These are phyloP conservation scores for Eudemis profundana DNA, from an alignment of 2,888 invertebrate genomes.

Conservation along the genomic window DNA sequence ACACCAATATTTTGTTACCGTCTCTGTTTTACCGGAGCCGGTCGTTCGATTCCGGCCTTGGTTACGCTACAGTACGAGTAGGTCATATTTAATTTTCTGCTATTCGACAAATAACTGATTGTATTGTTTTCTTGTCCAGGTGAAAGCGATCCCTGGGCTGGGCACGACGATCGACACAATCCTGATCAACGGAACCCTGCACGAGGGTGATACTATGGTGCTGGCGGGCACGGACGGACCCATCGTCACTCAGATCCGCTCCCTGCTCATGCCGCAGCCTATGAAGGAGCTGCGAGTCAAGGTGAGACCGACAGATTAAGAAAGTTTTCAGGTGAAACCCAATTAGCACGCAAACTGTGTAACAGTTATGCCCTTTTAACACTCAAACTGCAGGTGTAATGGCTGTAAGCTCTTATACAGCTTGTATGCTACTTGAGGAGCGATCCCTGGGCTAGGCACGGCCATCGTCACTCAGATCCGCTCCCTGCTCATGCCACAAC, in stretches of 20 bases:
- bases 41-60: too few species aligned
- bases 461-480: slow-evolving; percentile 99
- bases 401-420: too few species aligned
- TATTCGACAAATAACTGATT: too few species aligned
- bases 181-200: slow-evolving; percentile 97
- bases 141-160: slow-evolving; percentile 98
- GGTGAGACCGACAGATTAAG: slow-evolving; percentile 71
- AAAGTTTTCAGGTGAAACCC: too few species aligned
- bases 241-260: slow-evolving; percentile 98
- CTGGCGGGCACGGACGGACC: slow-evolving; percentile 99
- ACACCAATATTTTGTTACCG: too few species aligned
- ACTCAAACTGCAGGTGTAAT: too few species aligned
- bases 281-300: slow-evolving; percentile 98
- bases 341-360: too few species aligned
- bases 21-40: too few species aligned
- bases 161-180: slow-evolving; percentile 99
- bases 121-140: slow-evolving; percentile 74
- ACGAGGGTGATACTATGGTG: slow-evolving; percentile 97
- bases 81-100: too few species aligned
- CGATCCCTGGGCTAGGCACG: slow-evolving; percentile 97
- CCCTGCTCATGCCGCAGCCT: slow-evolving; percentile 98
- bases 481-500: slow-evolving; percentile 98
- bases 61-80: too few species aligned
- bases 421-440: too few species aligned
- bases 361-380: too few species aligned